Conservation (phyloP, 2,888 invertebrate species). For the Troglohyphantes excavatus region DNA sequence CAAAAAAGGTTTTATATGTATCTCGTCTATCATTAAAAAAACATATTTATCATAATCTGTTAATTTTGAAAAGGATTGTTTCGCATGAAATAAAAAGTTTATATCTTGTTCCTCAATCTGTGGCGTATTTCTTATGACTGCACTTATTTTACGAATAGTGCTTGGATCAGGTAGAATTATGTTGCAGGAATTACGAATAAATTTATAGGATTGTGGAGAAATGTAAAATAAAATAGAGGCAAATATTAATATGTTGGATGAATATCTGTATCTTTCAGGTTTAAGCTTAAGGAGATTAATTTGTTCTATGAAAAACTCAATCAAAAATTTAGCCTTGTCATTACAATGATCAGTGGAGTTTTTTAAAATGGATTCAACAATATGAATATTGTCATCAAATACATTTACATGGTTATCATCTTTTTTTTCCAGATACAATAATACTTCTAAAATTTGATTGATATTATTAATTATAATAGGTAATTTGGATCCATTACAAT, state of each 20-base stretch:
- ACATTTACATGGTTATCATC: neutral
- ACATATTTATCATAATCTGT: neutral
- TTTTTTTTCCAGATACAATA: neutral
- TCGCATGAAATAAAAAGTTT: neutral
- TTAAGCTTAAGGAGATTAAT: neutral
- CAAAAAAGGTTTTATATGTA: neutral
- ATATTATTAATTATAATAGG: conserved; percentile 1
- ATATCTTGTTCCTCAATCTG: conserved; percentile 1
- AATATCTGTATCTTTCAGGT: conserved; percentile 16
- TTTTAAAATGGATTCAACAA: neutral
- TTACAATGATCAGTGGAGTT: neutral
- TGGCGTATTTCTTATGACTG: no score
- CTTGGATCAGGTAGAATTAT: conserved; percentile 12
- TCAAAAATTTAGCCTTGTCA: conserved; percentile 13
- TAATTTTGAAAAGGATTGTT: no score
- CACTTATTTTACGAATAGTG: conserved; percentile 6
- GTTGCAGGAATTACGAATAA: conserved; percentile 7
- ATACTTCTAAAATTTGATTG: conserved; percentile 15
- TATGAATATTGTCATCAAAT: neutral
- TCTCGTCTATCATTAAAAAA: conserved; percentile 8
- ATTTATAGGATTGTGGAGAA: conserved; percentile 9
- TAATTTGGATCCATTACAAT: neutral
- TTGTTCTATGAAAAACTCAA: conserved; percentile 17
- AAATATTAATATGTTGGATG: neutral
- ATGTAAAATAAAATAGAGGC: conserved; percentile 6